Percentiles rank a stretch among this genome's conserved stretches.
phyloP scores from a whole-genome alignment of 2,113 vertebrate species.

The Onychostoma macrolepis region DNA sequence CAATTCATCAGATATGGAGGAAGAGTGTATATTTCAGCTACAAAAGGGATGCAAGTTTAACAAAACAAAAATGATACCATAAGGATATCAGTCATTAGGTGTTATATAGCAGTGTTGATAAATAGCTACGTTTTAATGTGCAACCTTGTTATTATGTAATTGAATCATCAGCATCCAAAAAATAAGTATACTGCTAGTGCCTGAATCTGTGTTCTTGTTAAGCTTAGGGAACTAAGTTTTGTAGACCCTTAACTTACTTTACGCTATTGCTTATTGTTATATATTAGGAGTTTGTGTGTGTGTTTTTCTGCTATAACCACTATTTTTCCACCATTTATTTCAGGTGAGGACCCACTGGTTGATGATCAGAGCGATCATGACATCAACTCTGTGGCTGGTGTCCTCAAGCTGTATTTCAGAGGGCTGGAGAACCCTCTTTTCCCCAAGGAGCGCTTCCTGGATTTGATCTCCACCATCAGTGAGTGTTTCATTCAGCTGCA shows the following conservation, averaged over 20 bases:
- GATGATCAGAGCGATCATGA: constrained; percentile 94
- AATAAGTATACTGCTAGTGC: neutral
- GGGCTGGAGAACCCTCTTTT: constrained; percentile 96
- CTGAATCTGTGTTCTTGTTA: neutral
- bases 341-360: constrained; percentile 95
- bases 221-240: neutral
- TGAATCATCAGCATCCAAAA: neutral
- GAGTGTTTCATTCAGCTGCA: constrained; percentile 66
- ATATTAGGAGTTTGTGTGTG: neutral
- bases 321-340: constrained; percentile 1
- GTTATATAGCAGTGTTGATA: neutral
- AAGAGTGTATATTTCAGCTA: neutral
- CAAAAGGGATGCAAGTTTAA: neutral
- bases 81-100: neutral
- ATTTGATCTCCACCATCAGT: constrained; percentile 97
- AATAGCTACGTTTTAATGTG: neutral
- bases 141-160: neutral
- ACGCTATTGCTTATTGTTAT: neutral
- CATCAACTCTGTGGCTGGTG: constrained; percentile 96
- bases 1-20: neutral
- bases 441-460: constrained; percentile 96
- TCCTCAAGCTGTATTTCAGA: constrained; percentile 97
- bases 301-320: neutral
- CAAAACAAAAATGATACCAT: neutral
- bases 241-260: neutral